Evolutionary conservation across 2,113 vertebrate genomes (phyloP), one percentile per base, ranked within the genome.

Genomic region (Meles meles): DNA sequence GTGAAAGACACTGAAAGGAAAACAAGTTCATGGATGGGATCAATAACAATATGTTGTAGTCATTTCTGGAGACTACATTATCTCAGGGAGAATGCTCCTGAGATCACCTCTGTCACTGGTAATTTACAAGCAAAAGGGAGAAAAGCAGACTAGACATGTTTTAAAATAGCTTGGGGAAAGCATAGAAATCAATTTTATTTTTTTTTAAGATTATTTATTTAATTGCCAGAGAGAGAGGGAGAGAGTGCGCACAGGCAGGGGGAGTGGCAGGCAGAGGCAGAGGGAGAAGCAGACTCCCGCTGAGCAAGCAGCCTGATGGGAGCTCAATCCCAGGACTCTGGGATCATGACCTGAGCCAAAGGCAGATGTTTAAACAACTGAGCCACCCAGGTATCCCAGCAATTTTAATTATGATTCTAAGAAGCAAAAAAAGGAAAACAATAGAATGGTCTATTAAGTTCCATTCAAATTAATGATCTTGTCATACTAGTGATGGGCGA

Each of bases 391-490:
- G 63, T 1, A 7, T 34, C 31, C 6, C 14, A 34, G 31, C 31
- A 17, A 67, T 67, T 67, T 34, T 67, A 65, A 88, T 89, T 37
- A 42, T 29, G 93, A 89, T 31, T 63, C 55, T 76, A 77, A 96
- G 88, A 88, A 44, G 13, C 59, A 87, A 42, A 88, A 88, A 69
- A 69, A 39, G 49, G 23, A 74, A 97, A 86, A 88, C 44, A 92
- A 77, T 10, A 71, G 57, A 91, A 49, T 87, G 27, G 21, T 44
- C 86, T 85, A 61, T 39, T 49, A 84, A 88, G 65, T 42, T 89
- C 23, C 65, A 81, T 39, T 49, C 67, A 94, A 92, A 87, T 92
- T 74, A 79, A 94, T 72, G 69, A 93, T 77, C 49, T 96, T 52
- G 42, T 65, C 31, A 44, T 13, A 59, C n/a, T 13, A 29, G 86